Percentiles rank a stretch among this genome's conserved stretches.
Evolutionary conservation across 1,140 invertebrate species (phyloP).

Genomic region (Chelonus insularis): DNA sequence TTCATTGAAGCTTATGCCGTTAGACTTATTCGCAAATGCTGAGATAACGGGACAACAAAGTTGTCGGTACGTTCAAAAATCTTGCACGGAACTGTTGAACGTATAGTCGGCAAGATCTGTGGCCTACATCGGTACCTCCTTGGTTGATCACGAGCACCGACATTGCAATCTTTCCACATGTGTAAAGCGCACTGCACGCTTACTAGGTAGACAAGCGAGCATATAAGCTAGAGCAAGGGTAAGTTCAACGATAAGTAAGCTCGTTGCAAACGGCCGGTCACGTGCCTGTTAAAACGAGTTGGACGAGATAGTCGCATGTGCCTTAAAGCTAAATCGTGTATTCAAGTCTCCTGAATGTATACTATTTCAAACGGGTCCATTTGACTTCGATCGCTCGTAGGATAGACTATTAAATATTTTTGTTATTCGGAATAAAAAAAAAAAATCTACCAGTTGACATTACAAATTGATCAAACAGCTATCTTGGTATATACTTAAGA

Average conservation of each 20-base stretch:
- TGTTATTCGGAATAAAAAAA: too few relatives aligned
- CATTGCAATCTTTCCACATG: conserved; percentile 2
- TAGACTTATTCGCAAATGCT: conserved; percentile 3
- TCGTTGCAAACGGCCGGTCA: conserved; percentile 24
- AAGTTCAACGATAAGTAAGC: background rate
- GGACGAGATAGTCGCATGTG: conserved; percentile 28
- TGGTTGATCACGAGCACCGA: conserved; percentile 12
- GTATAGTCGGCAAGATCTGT: conserved; percentile 17
- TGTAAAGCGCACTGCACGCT: background rate
- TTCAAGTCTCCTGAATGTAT: conserved; percentile 30
- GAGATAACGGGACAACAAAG: conserved; percentile 21
- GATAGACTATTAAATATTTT: too few relatives aligned
- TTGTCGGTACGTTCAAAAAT: conserved; percentile 16
- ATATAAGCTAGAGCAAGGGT: background rate
- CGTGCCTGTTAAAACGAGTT: conserved; percentile 42
- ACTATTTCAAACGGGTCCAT: conserved; percentile 43
- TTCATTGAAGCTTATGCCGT: background rate
- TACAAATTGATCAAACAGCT: too few relatives aligned
- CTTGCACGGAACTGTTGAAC: conserved; percentile 16
- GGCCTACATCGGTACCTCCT: conserved; percentile 21
- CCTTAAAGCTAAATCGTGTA: background rate
- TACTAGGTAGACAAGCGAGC: background rate
- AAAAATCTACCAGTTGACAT: too few relatives aligned
- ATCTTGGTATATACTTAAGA: too few relatives aligned
- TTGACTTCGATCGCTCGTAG: too few relatives aligned